Base-by-base conservation (phyloP, 2,888 invertebrate species). In the Crematogaster levior region DNA sequence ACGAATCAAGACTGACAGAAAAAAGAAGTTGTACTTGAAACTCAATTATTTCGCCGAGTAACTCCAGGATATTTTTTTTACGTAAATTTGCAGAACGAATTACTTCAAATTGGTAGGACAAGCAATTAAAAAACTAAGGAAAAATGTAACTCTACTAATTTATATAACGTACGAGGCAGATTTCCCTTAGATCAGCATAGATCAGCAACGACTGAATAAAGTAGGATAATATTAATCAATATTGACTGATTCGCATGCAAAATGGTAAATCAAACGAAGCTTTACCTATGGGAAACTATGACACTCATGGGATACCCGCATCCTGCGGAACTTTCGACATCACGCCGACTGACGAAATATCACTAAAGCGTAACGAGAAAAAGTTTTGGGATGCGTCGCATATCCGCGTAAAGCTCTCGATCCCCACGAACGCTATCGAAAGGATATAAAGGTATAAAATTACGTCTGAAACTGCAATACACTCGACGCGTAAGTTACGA, bases 351-450 rank as follows among this genome's bases (percentile, higher is more conserved):
- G 70, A 43, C 77, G 56, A 70, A 79, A 79, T 79, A 79, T 79
- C 77, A 70, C 56, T 79, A 79, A 79, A 79, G 70, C 77, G 70
- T 68, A 70, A 79, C 77, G 34, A 34, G 70, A 77, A 77, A 77
- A 77, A 77, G 70, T 77, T 77, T 30, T 34, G n/a, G 53, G 68
- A 77, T 68, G 30, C 77, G 30, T 66, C 53, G 56, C 53, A 40
- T 77, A 40, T 65, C 66, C 27, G 75, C 10, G 21, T n/a, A 21
- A 9, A 15, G 21, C 63, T 51, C 24, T n/a, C 15, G 5, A 2
- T 10, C 61, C n/a, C 27, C 27, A 3, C 40, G 53, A 40, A 30
- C 68, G 43, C 24, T 56, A 79, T 68, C 56, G 77, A 70, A 56
- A 70, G 56, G 43, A 56, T 34, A 56, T 79, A 79, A 70, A 79